A percentile compares a stretch with the other conserved stretches of the same genome.
These are phyloP conservation scores for Capromys pilorides DNA, from an alignment of 2,797 vertebrate genomes.

Conservation along the genomic window DNA sequence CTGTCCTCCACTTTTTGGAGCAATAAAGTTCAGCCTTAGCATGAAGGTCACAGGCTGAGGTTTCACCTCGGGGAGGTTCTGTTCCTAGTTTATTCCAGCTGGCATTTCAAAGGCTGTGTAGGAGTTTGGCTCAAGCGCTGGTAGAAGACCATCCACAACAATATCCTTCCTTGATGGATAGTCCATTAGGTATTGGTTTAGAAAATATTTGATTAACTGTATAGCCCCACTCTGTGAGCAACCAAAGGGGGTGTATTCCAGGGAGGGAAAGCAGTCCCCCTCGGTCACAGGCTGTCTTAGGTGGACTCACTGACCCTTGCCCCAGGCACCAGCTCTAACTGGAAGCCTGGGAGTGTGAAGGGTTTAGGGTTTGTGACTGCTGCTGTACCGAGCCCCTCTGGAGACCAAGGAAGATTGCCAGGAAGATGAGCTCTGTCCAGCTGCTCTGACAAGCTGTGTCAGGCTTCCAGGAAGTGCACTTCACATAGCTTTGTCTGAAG, in stretches of 20 bases:
- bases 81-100: conserved; percentile 11
- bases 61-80: not conserved
- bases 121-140: conserved; percentile 32
- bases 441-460: conserved; percentile 57
- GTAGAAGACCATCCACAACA: conserved; percentile 17
- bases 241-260: not conserved
- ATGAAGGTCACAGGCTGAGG: not conserved
- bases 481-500: conserved; percentile 48
- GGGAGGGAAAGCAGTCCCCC: not conserved
- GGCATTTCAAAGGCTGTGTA: not conserved
- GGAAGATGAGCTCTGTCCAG: conserved; percentile 55
- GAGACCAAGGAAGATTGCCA: conserved; percentile 53
- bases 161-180: not conserved
- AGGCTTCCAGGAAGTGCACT: conserved; percentile 72
- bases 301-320: not conserved
- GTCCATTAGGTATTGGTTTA: not conserved
- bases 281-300: not conserved
- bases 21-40: not conserved
- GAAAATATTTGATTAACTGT: conserved; percentile 11
- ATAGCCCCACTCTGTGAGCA: not conserved
- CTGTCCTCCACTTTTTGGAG: not conserved
- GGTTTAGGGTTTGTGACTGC: not conserved
- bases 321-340: not conserved
- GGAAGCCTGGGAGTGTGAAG: not conserved
- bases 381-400: not conserved